Evolutionary conservation across 2,113 vertebrate species (phyloP).

Genomic region (Pelodiscus sinensis): DNA sequence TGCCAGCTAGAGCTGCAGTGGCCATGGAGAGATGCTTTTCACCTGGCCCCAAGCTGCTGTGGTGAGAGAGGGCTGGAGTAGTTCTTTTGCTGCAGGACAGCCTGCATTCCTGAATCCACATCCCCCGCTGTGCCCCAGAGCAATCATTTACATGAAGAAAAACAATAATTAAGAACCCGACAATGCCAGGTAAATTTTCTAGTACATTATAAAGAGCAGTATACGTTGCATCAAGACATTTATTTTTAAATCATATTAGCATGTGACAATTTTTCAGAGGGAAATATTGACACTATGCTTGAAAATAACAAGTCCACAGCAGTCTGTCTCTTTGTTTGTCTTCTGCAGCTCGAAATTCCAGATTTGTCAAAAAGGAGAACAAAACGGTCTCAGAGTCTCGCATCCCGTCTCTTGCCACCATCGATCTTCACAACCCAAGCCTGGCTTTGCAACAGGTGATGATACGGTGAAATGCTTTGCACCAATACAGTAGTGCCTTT

Average conservation of each 20-base stretch:
- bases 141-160: too few relatives aligned
- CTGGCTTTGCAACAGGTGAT: slow-evolving; percentile 75
- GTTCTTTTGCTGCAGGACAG: too few relatives aligned
- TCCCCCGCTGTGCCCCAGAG: too few relatives aligned
- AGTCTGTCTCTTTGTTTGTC: not conserved
- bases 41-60: too few relatives aligned
- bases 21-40: too few relatives aligned
- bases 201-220: not conserved
- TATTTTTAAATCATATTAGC: rapidly evolving
- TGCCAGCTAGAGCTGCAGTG: too few relatives aligned
- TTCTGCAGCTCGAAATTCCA: slow-evolving; percentile 71
- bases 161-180: too few relatives aligned
- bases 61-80: too few relatives aligned
- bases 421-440: slow-evolving; percentile 70
- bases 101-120: too few relatives aligned
- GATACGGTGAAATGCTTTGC: not conserved
- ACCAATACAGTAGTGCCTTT: not conserved
- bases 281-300: not conserved
- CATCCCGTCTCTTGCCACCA: slow-evolving; percentile 78
- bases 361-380: slow-evolving; percentile 76
- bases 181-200: too few relatives aligned
- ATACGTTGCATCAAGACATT: not conserved
- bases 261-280: not conserved
- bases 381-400: slow-evolving; percentile 72
- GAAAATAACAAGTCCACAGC: not conserved